These are phyloP conservation scores for Danaus melanippus DNA, from an alignment of 1,140 invertebrate genomes.

Conservation along the genomic window DNA sequence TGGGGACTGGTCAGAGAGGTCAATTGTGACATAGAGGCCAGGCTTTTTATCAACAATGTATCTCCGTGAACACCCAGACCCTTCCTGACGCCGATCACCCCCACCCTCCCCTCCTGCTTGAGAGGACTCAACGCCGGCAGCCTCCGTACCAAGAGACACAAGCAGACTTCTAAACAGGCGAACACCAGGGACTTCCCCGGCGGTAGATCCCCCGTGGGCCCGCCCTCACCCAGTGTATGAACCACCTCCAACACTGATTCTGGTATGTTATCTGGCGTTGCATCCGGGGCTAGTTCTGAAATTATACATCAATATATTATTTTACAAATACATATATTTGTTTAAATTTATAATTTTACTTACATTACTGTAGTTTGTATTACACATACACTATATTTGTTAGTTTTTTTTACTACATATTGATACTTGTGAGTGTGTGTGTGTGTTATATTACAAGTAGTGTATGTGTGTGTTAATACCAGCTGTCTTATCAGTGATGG, in stretches of 20 bases:
- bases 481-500: constrained; percentile 73
- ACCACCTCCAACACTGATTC: constrained; percentile 62
- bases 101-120: constrained; percentile 76
- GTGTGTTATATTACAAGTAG: too few species aligned
- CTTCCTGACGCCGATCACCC: constrained; percentile 66
- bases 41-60: constrained; percentile 80
- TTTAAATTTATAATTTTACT: too few species aligned
- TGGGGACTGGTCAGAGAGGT: constrained; percentile 62
- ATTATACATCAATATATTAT: not conserved
- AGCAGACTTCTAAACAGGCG: constrained; percentile 92
- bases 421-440: too few species aligned
- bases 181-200: constrained; percentile 94
- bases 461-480: constrained; percentile 48
- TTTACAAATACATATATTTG: too few species aligned
- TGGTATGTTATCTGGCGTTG: constrained; percentile 45
- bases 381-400: too few species aligned
- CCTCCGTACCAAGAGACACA: constrained; percentile 92
- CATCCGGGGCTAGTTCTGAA: constrained; percentile 60
- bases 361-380: too few species aligned
- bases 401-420: too few species aligned
- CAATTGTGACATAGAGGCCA: constrained; percentile 79
- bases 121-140: constrained; percentile 89
- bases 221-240: constrained; percentile 87
- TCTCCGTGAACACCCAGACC: constrained; percentile 67
- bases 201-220: constrained; percentile 83